Conservation (phyloP, 92 coral and sea anemone species). For the Nematostella vectensis region DNA sequence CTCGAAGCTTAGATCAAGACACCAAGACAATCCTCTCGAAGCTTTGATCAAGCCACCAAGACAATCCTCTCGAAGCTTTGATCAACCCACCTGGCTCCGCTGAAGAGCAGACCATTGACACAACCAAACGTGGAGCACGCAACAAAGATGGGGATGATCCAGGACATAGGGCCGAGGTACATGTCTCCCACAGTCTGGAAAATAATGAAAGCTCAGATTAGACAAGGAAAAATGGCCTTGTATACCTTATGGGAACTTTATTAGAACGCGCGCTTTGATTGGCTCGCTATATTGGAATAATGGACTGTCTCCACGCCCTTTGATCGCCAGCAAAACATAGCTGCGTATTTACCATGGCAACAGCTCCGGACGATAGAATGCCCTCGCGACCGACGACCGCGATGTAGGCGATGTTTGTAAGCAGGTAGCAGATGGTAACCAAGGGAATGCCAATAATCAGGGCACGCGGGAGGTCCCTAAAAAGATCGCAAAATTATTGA, state of each 20-base stretch:
- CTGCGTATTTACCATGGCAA: constrained; percentile 71
- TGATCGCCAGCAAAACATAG: no score
- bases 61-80: no score
- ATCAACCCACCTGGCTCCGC: constrained; percentile 96
- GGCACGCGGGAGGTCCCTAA: constrained; percentile 89
- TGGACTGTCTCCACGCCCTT: no score
- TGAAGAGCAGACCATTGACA: constrained; percentile 89
- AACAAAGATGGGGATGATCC: constrained; percentile 97
- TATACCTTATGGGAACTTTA: background rate
- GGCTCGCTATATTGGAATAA: no score
- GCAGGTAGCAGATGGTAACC: constrained; percentile 83
- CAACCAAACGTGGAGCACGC: constrained; percentile 99
- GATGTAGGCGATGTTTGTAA: constrained; percentile 86
- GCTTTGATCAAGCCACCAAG: no score
- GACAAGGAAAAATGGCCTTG: background rate
- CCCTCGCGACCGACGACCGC: constrained; percentile 72
- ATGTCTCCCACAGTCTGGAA: constrained; percentile 69
- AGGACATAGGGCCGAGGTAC: constrained; percentile 76
- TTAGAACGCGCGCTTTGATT: no score
- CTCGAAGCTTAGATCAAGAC: no score
- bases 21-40: no score
- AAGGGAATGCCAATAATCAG: constrained; percentile 94
- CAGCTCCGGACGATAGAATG: constrained; percentile 84
- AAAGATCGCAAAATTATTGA: background rate
- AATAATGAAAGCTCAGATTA: background rate